Base-by-base conservation (phyloP, 2,888 invertebrate genomes). In the Mellilla xanthometata region DNA sequence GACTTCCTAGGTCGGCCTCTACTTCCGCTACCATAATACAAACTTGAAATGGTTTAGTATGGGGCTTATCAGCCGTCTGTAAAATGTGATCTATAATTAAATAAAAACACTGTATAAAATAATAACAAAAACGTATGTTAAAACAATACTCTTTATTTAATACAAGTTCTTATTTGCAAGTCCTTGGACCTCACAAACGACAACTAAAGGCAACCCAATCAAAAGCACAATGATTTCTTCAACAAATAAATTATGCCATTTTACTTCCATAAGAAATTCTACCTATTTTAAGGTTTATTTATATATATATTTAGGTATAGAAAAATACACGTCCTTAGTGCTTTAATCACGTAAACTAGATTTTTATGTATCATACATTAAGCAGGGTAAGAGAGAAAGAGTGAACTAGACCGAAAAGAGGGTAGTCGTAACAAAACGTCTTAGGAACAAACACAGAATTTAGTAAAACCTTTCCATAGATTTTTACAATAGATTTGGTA, bases 321-420 rank as follows among this genome's bases (percentile, higher is more conserved):
- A 88, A 88, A 88, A 87, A 88, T 88, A 88, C 88, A 88, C 88
- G 88, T 86, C 81, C 80, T 75, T 68, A 86, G 88, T 88, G 87
- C 82, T 83, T 88, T 87, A 70, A 68, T 63, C 57, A 59, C 62
- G 72, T 78, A 76, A 60, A 59, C 68, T 75, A 74, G 66, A 54
- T 57, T 24, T 46, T 39, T 49, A 54, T 61, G 6, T 19, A 60
- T 48, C 68, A 62, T 53, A 33, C 48, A 55, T 54, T 24, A 24
- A 47, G 6, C 15, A 19, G 2, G 15, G 15, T 19, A 5, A 19
- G 3, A 1, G 1, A 6, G 15, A 19, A 19, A 19, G 15, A 19
- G 15, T 19, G 3, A 5, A 19, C 6, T 19, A 1, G 3, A 19
- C 6, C n/a, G n/a, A n/a, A n/a, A n/a, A n/a, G n/a, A n/a, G n/a